phyloP scores from a whole-genome alignment of 1,140 invertebrate species.

The Ostrea denselamellosa region DNA sequence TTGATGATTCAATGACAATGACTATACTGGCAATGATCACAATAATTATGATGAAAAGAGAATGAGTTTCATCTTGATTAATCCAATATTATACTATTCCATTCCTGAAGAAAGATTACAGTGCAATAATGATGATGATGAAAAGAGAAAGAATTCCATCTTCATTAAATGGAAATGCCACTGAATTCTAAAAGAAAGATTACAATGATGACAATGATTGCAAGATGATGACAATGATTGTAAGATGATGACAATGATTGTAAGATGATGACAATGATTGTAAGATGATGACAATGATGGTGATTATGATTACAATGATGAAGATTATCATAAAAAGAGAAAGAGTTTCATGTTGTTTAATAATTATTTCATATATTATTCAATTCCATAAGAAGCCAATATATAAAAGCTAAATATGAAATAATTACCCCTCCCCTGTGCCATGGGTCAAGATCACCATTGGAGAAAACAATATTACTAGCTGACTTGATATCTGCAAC shows the following conservation, averaged over 20 bases:
- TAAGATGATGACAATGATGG: too few species aligned
- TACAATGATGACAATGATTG: background rate
- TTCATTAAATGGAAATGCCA: too few species aligned
- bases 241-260: background rate
- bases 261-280: background rate
- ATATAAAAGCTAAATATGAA: too few species aligned
- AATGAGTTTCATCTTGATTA: background rate
- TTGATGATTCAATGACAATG: background rate
- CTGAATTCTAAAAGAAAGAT: background rate
- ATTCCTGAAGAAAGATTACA: background rate
- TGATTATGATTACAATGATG: background rate
- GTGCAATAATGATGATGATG: too few species aligned
- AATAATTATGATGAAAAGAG: background rate
- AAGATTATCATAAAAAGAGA: too few species aligned
- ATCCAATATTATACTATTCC: background rate
- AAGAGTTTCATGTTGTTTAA: too few species aligned
- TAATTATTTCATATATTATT: too few species aligned
- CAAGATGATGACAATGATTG: too few species aligned
- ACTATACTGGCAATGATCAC: background rate
- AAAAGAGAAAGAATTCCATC: too few species aligned
- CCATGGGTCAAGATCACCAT: slow-evolving; percentile 76
- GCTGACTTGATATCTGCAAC: slow-evolving; percentile 70
- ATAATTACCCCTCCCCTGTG: slow-evolving; percentile 72
- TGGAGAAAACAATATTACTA: slow-evolving; percentile 75
- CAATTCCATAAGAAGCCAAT: too few species aligned